These are phyloP conservation scores for Caenorhabditis panamensis DNA, from an alignment of 2,888 invertebrate species.

Conservation along the genomic window DNA sequence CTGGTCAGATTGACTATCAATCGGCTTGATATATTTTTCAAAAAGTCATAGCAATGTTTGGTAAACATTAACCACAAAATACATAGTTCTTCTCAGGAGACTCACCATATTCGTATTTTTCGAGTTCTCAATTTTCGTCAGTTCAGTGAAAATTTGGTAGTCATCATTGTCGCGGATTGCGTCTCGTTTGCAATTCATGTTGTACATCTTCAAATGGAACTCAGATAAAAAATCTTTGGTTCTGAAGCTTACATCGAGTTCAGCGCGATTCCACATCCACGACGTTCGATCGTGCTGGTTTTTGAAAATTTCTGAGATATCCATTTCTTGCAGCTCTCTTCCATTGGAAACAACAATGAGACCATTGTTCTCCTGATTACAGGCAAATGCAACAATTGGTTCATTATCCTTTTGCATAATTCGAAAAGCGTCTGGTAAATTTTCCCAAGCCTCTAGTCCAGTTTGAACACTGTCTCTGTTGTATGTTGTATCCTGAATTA, in stretches of 20 bases:
- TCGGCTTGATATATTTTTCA: neutral
- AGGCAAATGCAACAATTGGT: conserved; percentile 95
- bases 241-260: conserved; percentile 88
- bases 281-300: conserved; percentile 85
- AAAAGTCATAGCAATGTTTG: conserved; percentile 6
- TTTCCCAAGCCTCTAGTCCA: conserved; percentile 44
- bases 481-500: neutral
- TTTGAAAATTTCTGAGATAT: conserved; percentile 92
- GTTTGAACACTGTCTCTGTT: neutral
- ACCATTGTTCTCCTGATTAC: conserved; percentile 85
- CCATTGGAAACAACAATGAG: conserved; percentile 92
- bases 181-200: conserved; percentile 56
- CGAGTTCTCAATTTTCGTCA: conserved; percentile 1
- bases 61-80: no score
- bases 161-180: conserved; percentile 80
- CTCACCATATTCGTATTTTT: conserved; percentile 69
- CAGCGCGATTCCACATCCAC: conserved; percentile 97
- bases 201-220: conserved; percentile 72
- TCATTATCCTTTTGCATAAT: conserved; percentile 99
- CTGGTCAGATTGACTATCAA: neutral
- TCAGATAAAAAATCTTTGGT: conserved; percentile 28
- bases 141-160: conserved; percentile 76
- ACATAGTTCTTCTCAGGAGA: no score
- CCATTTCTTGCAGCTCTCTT: conserved; percentile 97
- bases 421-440: conserved; percentile 87